Evolutionary conservation across 1,140 invertebrate genomes (phyloP).

Genomic region (Ips nitidus): DNA sequence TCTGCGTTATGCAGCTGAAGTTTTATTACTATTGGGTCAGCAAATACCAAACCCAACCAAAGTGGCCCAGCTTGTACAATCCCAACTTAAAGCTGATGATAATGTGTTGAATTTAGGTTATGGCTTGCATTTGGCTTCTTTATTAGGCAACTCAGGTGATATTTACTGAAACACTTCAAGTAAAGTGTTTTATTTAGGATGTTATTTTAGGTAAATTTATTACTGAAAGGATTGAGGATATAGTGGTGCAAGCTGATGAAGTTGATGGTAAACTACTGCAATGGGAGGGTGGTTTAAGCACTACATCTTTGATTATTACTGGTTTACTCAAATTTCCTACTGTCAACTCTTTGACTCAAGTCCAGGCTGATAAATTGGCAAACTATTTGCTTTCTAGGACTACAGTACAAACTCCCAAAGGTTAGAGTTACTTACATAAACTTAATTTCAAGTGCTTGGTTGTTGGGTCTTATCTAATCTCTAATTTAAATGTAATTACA

Average conservation of each 20-base stretch:
- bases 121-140: slow-evolving; percentile 76
- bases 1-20: slow-evolving; percentile 47
- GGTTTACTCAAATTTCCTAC: slow-evolving; percentile 76
- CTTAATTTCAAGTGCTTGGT: background rate
- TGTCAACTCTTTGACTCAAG: slow-evolving; percentile 68
- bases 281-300: slow-evolving; percentile 84
- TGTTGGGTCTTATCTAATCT: background rate
- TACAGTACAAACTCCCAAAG: slow-evolving; percentile 84
- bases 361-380: slow-evolving; percentile 86
- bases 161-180: background rate
- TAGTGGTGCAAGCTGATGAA: slow-evolving; percentile 93
- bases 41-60: slow-evolving; percentile 44
- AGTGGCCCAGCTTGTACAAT: slow-evolving; percentile 44
- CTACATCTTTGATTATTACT: slow-evolving; percentile 67
- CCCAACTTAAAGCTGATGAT: slow-evolving; percentile 49
- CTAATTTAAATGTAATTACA: background rate
- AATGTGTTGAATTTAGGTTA: slow-evolving; percentile 72
- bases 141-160: slow-evolving; percentile 61
- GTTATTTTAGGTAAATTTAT: slow-evolving; percentile 60
- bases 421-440: slow-evolving; percentile 2
- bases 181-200: background rate
- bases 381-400: slow-evolving; percentile 90
- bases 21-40: slow-evolving; percentile 41
- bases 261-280: slow-evolving; percentile 84
- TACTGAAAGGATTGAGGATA: slow-evolving; percentile 83